These are phyloP conservation scores for Coreoperca whiteheadi DNA, from an alignment of 2,113 vertebrate species.

Conservation along the genomic window DNA sequence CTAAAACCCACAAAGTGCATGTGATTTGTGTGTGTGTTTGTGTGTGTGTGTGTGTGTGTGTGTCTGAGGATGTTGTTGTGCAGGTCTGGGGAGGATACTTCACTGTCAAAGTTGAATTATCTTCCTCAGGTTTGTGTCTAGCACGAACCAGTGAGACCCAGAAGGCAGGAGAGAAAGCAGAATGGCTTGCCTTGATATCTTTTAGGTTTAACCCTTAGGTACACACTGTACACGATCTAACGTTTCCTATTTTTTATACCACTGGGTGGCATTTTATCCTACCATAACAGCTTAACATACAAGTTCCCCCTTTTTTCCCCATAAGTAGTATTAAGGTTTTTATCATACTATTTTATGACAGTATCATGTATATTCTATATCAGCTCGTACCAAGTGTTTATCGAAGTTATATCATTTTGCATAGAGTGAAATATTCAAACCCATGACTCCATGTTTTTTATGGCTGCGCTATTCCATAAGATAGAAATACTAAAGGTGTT, in stretches of 20 bases:
- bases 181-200: conserved; percentile 37
- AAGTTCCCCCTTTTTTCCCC: not conserved
- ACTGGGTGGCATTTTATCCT: not conserved
- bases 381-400: not conserved
- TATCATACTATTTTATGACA: not conserved
- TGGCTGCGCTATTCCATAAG: too few relatives aligned
- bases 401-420: not conserved
- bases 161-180: conserved; percentile 50
- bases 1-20: conserved; percentile 34
- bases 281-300: too few relatives aligned
- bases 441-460: not conserved
- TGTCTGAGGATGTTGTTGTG: not conserved
- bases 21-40: conserved; percentile 30
- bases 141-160: conserved; percentile 48
- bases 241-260: not conserved
- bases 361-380: not conserved
- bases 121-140: conserved; percentile 54
- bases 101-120: conserved; percentile 61
- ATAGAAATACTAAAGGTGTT: not conserved
- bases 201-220: conserved; percentile 37
- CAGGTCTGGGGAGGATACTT: conserved; percentile 44
- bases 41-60: conserved; percentile 5
- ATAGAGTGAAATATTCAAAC: not conserved
- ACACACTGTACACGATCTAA: conserved; percentile 9
- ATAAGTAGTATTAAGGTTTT: not conserved